Evolutionary conservation across 2,113 vertebrate genomes (phyloP), one percentile per base, ranked within the genome.

Genomic region (Pao palembangensis): DNA sequence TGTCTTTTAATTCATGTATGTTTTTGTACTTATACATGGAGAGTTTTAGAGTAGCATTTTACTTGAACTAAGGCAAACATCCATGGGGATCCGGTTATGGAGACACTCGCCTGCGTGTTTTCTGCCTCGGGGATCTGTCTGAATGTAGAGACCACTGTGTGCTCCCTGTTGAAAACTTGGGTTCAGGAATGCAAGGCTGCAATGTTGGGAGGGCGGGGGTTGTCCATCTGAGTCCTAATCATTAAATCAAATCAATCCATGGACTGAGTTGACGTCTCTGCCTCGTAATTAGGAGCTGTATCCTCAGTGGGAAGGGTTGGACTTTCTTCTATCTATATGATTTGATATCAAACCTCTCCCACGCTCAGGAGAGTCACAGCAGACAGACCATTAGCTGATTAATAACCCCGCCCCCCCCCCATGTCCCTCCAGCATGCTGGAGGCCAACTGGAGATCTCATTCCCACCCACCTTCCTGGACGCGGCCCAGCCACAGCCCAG

Each of bases 181-280:
- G 56, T 75, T 76, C 50, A 75, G 76, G 79, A 89, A 84, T 86
- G 79, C 76, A 73, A 73, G 69, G 65, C 63, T 76, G 67, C 68
- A 61, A 49, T 55, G 50, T 64, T 48, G 55, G 51, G 57, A 42
- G 61, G 56, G 28, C 18, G 23, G 41, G 53, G 65, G 63, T 23
- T 78, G 81, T 82, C 79, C 71, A 71, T 69, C 73, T 6, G 8
- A 78, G 71, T 86, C 80, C 70, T 85, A 85, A 87, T 83, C 80
- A 87, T 87, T 89, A 89, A 89, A 88, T 84, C 81, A 76, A 87
- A 85, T 89, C 81, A 85, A 80, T 79, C 78, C 79, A 75, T 79
- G 69, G 68, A 69, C 66, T 75, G 74, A 82, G 55, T 38, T 23
- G 59, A 61, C 66, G 76, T 75, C 70, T 86, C 48, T n/a, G 73